A percentile compares a stretch with the other conserved stretches of the same genome.
phyloP scores from a whole-genome alignment of 2,888 invertebrate genomes.

The Troides helena region DNA sequence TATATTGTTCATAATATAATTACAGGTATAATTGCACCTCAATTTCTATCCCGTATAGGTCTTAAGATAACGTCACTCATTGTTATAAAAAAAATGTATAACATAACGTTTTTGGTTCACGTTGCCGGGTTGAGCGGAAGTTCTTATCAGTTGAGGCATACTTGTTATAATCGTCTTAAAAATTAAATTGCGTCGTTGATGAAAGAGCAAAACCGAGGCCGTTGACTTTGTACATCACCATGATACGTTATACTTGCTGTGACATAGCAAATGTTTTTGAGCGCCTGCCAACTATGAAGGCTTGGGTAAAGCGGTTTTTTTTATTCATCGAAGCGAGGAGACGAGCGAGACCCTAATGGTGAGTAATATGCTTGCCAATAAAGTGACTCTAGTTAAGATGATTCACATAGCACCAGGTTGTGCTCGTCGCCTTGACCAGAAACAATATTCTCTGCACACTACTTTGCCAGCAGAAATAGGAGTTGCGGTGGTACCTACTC shows the following conservation, averaged over 20 bases:
- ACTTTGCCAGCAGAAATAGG: too few species aligned
- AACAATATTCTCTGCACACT: too few species aligned
- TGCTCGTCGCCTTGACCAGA: too few species aligned
- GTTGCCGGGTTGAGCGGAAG: conserved; percentile 9
- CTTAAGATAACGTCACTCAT: neutral
- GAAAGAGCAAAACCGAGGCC: conserved; percentile 4
- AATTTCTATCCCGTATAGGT: neutral
- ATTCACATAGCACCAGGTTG: too few species aligned
- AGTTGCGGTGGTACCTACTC: too few species aligned
- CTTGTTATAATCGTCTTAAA: conserved; percentile 8
- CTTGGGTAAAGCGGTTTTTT: too few species aligned
- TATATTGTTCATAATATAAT: neutral
- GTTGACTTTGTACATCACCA: conserved; percentile 17
- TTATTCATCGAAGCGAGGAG: too few species aligned
- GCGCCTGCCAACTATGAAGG: conserved; percentile 2
- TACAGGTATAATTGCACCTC: neutral
- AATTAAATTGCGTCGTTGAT: conserved; percentile 2
- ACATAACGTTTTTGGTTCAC: conserved; percentile 12
- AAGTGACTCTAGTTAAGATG: too few species aligned
- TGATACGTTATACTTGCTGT: conserved; percentile 7
- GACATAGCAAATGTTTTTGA: conserved; percentile 7
- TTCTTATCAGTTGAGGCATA: conserved; percentile 14
- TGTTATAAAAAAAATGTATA: conserved; percentile 1
- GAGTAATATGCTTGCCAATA: too few species aligned
- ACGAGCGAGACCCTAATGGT: too few species aligned